Percentiles rank a stretch among this genome's conserved stretches.
Evolutionary conservation across 2,797 vertebrate species (phyloP).

Genomic region (Sebastes flavidus): DNA sequence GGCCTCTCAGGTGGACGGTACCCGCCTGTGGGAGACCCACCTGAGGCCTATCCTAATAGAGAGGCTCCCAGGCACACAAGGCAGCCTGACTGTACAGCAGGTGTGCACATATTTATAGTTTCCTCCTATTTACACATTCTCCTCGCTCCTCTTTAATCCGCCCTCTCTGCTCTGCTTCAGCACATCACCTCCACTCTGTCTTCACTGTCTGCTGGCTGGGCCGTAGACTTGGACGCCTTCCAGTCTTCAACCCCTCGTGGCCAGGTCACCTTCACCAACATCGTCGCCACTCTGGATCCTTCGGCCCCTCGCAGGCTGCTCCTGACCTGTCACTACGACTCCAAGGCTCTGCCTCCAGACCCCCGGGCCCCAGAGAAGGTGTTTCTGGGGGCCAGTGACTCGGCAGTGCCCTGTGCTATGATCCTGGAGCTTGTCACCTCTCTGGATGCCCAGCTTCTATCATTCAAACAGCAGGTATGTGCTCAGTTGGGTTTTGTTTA

Average conservation of each 20-base stretch:
- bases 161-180: slow-evolving; percentile 66
- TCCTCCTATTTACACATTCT: not conserved
- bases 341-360: slow-evolving; percentile 84
- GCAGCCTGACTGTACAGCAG: slow-evolving; percentile 85
- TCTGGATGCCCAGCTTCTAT: slow-evolving; percentile 82
- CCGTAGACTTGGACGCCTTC: slow-evolving; percentile 88
- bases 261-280: slow-evolving; percentile 84
- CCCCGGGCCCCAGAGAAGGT: slow-evolving; percentile 61
- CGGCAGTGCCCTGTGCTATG: slow-evolving; percentile 91
- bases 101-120: slow-evolving; percentile 64
- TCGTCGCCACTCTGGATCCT: slow-evolving; percentile 88
- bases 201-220: slow-evolving; percentile 85
- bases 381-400: slow-evolving; percentile 92
- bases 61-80: slow-evolving; percentile 85
- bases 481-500: not conserved
- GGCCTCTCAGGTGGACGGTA: slow-evolving; percentile 80
- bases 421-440: slow-evolving; percentile 88
- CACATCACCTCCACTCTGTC: slow-evolving; percentile 83
- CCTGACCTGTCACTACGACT: slow-evolving; percentile 93
- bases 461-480: slow-evolving; percentile 83
- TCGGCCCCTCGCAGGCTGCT: slow-evolving; percentile 81
- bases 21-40: slow-evolving; percentile 85
- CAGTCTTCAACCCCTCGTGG: slow-evolving; percentile 84
- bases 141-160: not conserved
- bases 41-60: slow-evolving; percentile 87